Evolutionary conservation across 2,888 invertebrate genomes (phyloP).

Genomic region (Drosophila greeni): DNA sequence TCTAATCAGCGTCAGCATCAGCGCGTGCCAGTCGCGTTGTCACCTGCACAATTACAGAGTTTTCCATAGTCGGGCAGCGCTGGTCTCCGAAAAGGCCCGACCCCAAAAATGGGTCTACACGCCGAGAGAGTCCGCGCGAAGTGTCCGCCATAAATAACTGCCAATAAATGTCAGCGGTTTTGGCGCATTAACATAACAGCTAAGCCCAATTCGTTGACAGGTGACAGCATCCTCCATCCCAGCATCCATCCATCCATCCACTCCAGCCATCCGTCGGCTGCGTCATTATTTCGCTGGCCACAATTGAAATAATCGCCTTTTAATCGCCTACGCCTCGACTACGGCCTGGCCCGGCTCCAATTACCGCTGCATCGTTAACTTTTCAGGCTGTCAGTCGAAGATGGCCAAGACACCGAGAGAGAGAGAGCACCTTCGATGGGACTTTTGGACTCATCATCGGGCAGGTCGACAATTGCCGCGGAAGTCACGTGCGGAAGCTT

Average conservation of each 20-base stretch:
- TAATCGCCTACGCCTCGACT: constrained; percentile 66
- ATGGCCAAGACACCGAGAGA: constrained; percentile 9
- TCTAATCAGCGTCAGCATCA: constrained; percentile 61
- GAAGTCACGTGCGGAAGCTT: constrained; percentile 73
- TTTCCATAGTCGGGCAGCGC: constrained; percentile 64
- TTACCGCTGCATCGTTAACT: constrained; percentile 49
- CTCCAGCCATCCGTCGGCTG: constrained; percentile 13
- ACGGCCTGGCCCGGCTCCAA: constrained; percentile 53
- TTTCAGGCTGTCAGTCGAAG: constrained; percentile 22
- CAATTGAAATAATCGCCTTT: constrained; percentile 72
- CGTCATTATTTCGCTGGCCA: constrained; percentile 51
- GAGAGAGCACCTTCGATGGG: constrained; percentile 17
- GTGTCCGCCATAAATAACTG: constrained; percentile 70
- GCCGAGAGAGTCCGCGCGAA: constrained; percentile 31
- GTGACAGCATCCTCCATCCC: constrained; percentile 37
- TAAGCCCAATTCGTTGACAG: constrained; percentile 67
- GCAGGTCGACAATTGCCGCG: constrained; percentile 41
- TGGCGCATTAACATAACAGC: constrained; percentile 70
- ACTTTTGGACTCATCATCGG: constrained; percentile 46
- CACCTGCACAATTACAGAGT: constrained; percentile 62
- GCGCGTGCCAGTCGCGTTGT: constrained; percentile 58
- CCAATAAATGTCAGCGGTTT: constrained; percentile 71
- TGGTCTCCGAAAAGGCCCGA: constrained; percentile 48
- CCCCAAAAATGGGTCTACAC: constrained; percentile 53
- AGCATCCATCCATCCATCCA: constrained; percentile 10